Base-by-base conservation (phyloP, 2,113 vertebrate genomes). In the Gymnarchus niloticus region DNA sequence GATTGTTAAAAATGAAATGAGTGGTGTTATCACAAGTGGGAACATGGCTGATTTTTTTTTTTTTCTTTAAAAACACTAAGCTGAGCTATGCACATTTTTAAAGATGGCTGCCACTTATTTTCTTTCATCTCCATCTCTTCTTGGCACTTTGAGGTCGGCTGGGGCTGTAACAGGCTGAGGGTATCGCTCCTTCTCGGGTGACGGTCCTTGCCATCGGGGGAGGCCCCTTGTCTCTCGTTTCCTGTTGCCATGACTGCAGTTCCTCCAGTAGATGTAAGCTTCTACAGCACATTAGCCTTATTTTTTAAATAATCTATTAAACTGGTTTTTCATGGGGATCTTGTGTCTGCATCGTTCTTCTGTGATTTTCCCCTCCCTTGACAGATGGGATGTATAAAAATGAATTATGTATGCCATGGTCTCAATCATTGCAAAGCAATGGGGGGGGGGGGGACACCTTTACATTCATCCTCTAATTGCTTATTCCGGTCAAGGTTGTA, bases 51-150 rank as follows among this genome's bases (percentile, higher is more conserved):
- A 89, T 87, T 87, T 83, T 51, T 19, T 65, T 65, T 69, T 65
- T 17, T 28, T 69, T 6, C n/a, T 69, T 69, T 3, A 25, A 83
- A 65, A 84, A 83, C 83, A 83, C 83, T 83, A 21, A 83, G 37
- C 87, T 91, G 81, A 91, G 89, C 92, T 94, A 94, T 94, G 93
- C 94, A 94, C 90, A 89, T 73, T 92, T 88, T 89, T 87, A 83
- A 37, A 85, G 83, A 41, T 80, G 41, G 81, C 84, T 48, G 37
- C 54, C 10, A 23, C 81, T 49, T 83, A 54, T 87, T 86, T 52
- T 84, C 21, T 33, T 83, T 48, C 23, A 44, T 54, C 49, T 86
- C 77, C 80, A 49, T 69, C 28, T 56, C 44, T 83, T 69, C 61
- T 56, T 83, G 65, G 81, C 81, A 57, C 61, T 86, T 83, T 83